Evolutionary conservation across 2,797 vertebrate species (phyloP), one percentile per base, ranked within the genome.

Genomic region (Halcyon leucocephala): DNA sequence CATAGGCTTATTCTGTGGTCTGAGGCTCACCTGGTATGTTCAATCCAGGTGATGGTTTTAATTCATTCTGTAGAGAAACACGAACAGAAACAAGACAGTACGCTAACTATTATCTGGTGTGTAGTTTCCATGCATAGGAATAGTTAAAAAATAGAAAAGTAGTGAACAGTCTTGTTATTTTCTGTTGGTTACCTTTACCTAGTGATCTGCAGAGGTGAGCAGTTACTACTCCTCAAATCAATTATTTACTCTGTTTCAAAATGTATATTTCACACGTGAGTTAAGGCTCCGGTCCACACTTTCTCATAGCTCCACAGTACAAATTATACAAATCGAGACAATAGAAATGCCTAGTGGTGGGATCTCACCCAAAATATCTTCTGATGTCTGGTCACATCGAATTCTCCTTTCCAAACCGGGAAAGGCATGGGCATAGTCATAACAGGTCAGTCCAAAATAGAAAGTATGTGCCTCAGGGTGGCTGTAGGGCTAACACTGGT

Each of bases 381-480:
- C 46, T 65, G 39, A 42, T 58, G 5, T 42, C 42, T 41, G 74
- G 33, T 74, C 60, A 70, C 28, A n/a, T 4, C 73, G 71, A 78
- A 46, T 39, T 85, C 24, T 55, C 28, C 69, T 65, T 93, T 88
- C 79, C 33, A 62, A 52, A 70, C 42, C 15, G 42, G 69, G 46
- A 72, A 71, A 46, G 58, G 28, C 41, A 87, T 2, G 20, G 39
- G 25, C 51, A 35, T 3, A 60, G 48, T 61, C 70, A 37, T 58
- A 92, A 33, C 49, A 88, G 54, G 60, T 67, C 74, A 88, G 62
- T 73, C 77, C 70, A 83, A 95, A 92, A 90, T 16, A 96, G 82
- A 95, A 92, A 76, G 58, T 16, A 31, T 37, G 22, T 77, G 52
- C 79, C 67, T 94, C 77, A 65, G 84, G 57, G 22, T 74, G 81